Evolutionary conservation across 2,797 vertebrate genomes (phyloP).

Genomic region (Vultur gryphus): DNA sequence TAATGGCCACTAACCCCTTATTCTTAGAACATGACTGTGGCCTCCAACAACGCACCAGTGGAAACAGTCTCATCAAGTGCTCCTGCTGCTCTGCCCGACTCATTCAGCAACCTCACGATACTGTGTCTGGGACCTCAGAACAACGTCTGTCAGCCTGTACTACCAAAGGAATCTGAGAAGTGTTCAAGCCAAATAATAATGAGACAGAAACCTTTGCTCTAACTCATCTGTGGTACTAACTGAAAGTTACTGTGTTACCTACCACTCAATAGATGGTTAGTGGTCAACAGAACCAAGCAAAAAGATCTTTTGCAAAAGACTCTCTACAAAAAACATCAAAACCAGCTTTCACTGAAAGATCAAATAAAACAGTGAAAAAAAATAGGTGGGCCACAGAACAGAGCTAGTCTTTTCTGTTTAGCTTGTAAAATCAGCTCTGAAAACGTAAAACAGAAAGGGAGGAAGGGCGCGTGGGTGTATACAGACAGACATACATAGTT

Average conservation of each 20-base stretch:
- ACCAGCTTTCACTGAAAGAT: background rate
- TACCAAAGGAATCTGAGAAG: background rate
- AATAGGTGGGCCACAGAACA: background rate
- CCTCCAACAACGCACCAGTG: background rate
- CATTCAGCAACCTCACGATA: fast-evolving
- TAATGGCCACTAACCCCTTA: background rate
- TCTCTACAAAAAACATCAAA: background rate
- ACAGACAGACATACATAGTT: background rate
- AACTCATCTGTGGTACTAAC: background rate
- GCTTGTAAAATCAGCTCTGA: background rate
- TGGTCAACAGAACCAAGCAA: background rate
- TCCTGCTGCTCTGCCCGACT: background rate
- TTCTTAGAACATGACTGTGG: background rate
- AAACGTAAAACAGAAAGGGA: background rate
- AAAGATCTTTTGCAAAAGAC: background rate
- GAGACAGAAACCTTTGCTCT: background rate
- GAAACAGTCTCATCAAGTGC: background rate
- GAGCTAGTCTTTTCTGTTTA: background rate
- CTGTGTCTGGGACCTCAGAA: background rate
- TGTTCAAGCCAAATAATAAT: fast-evolving
- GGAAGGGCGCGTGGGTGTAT: background rate
- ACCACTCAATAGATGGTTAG: background rate
- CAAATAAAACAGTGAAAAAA: background rate
- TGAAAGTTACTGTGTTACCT: background rate
- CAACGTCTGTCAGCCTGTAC: background rate